Conservation (phyloP, 2,113 vertebrate species). For the Rhodinocichla rosea region DNA sequence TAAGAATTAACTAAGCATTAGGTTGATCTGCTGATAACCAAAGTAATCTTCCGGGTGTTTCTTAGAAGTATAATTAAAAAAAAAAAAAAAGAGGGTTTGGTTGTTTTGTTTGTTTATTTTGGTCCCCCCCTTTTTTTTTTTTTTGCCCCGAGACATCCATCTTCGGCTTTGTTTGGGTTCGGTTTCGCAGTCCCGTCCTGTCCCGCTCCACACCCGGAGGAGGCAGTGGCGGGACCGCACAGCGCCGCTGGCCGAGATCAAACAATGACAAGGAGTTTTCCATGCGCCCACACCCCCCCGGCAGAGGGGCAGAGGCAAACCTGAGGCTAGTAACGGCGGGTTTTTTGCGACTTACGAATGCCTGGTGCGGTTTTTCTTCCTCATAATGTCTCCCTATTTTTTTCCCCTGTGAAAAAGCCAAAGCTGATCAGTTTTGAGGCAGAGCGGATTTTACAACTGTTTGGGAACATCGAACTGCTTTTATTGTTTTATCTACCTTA, state of each 20-base stretch:
- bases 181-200: accelerated
- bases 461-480: not conserved
- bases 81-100: no score
- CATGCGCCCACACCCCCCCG: no score
- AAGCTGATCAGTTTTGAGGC: not conserved
- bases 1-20: not conserved
- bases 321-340: accelerated
- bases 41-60: not conserved
- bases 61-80: not conserved
- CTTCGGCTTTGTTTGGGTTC: accelerated
- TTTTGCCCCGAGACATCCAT: accelerated
- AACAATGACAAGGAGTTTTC: accelerated
- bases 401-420: not conserved
- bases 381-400: not conserved
- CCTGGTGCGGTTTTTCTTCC: accelerated
- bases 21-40: not conserved
- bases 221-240: accelerated
- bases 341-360: not conserved
- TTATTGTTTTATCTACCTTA: not conserved
- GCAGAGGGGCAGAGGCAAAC: no score
- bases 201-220: no score
- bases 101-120: no score
- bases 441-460: not conserved
- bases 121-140: no score
- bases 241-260: accelerated